Base-by-base conservation (phyloP, 2,113 vertebrate genomes). In the Heliornis fulica region DNA sequence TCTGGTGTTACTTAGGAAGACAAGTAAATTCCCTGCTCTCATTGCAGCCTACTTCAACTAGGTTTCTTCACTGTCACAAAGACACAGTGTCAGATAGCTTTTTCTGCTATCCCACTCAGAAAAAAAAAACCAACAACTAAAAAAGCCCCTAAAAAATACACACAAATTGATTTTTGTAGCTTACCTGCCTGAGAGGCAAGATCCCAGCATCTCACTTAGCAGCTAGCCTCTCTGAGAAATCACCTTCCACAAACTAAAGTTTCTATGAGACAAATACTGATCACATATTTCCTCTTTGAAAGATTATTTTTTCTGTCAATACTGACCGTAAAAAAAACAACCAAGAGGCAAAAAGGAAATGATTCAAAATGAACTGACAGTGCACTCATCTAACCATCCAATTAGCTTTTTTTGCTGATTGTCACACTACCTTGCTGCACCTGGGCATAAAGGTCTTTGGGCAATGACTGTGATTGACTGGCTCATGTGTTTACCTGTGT, bases 291-390 rank as follows among this genome's bases (percentile, higher is more conserved):
- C 57, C 68, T 21, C 36, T 89, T 54, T 51, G 38, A 78, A 96
- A 88, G 45, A 12, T 29, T 45, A 4, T 14, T 89, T 89, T 83
- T 92, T 61, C 57, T 83, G 70, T 68, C 54, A 69, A 32, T 50
- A 40, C 45, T 87, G 57, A 75, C 61, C 0, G 1, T 82, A 84
- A 81, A 92, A 89, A 69, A 80, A 53, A n/a, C n/a, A n/a, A n/a
- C n/a, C 8, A 64, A 81, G 43, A 0, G 4, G 41, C 38, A 43
- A 69, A 88, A 69, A 43, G 83, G 86, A 94, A 94, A 61, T 89
- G 22, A 96, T 94, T 95, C 87, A 89, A 94, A 91, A 53, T 64
- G 20, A 56, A 86, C 83, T 64, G 77, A 46, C 83, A 64, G 23
- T 53, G 57, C 60, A 60, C 80, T 84, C 80, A 91, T 89, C 60